phyloP scores from a whole-genome alignment of 2,113 vertebrate genomes.

The Colossoma macropomum region DNA sequence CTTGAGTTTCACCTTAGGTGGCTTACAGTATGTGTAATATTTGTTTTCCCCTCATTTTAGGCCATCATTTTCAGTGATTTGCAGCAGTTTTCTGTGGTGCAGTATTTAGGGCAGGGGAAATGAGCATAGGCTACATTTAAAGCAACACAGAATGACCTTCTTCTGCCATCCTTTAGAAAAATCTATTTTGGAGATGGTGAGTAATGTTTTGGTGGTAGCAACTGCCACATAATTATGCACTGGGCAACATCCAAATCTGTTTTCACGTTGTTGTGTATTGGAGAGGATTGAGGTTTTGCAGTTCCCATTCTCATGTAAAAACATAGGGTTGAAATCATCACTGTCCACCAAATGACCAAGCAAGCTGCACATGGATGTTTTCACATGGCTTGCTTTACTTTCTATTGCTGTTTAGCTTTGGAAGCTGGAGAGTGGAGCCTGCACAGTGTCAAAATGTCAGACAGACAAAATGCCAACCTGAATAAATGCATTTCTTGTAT shows the following conservation, averaged over 20 bases:
- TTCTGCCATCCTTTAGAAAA: neutral
- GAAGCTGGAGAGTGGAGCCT: neutral
- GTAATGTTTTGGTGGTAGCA: neutral
- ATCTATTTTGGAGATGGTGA: neutral
- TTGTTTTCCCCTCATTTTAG: neutral
- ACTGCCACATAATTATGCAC: constrained; percentile 16
- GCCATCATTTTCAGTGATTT: neutral
- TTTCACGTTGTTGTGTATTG: neutral
- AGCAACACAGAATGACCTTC: neutral
- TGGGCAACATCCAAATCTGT: neutral
- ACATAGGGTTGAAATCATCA: neutral
- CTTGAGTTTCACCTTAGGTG: neutral
- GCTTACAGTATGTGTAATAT: neutral
- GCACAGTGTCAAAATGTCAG: neutral
- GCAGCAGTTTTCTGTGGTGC: neutral
- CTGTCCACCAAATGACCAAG: neutral
- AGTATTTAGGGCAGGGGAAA: neutral
- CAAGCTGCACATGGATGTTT: neutral
- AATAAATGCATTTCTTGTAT: neutral
- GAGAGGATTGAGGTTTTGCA: neutral
- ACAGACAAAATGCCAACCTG: neutral
- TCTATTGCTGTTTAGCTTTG: neutral
- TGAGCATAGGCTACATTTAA: neutral
- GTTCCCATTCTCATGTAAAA: neutral
- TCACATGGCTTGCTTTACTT: neutral